These are phyloP conservation scores for Temnothorax longispinosus DNA, from an alignment of 1,140 invertebrate genomes.

Conservation along the genomic window DNA sequence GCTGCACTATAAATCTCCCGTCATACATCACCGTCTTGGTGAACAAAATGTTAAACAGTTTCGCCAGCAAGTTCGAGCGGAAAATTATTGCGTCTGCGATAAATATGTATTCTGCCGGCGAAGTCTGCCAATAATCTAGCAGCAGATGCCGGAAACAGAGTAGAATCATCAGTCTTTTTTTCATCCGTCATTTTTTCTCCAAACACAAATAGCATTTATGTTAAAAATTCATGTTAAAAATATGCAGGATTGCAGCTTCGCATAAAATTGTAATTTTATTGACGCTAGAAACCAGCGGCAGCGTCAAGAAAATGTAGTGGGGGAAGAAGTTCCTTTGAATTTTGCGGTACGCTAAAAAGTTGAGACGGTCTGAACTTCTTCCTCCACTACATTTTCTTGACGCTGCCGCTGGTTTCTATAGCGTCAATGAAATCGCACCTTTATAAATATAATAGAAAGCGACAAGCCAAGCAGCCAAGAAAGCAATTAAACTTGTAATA, in stretches of 20 bases:
- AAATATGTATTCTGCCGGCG: too few species aligned
- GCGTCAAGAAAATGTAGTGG: too few species aligned
- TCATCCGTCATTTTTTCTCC: neutral
- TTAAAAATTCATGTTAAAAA: neutral
- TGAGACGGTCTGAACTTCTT: too few species aligned
- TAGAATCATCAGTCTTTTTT: too few species aligned
- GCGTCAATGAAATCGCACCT: too few species aligned
- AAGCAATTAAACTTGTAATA: neutral
- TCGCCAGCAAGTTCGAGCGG: neutral
- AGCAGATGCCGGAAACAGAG: too few species aligned
- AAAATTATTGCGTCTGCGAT: neutral
- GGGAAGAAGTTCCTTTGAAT: too few species aligned
- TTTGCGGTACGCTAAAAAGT: too few species aligned
- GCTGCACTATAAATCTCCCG: neutral
- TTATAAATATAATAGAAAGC: neutral
- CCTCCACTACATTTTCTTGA: too few species aligned
- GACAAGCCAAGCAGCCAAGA: neutral
- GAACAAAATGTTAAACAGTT: neutral
- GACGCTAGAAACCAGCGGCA: too few species aligned
- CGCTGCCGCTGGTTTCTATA: too few species aligned
- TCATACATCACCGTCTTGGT: neutral
- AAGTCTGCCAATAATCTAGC: too few species aligned
- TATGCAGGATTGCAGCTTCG: neutral
- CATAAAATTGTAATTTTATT: neutral
- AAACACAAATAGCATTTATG: neutral